Evolutionary conservation across 2,797 vertebrate genomes (phyloP), one percentile per base, ranked within the genome.

Genomic region (Chrysolophus pictus): DNA sequence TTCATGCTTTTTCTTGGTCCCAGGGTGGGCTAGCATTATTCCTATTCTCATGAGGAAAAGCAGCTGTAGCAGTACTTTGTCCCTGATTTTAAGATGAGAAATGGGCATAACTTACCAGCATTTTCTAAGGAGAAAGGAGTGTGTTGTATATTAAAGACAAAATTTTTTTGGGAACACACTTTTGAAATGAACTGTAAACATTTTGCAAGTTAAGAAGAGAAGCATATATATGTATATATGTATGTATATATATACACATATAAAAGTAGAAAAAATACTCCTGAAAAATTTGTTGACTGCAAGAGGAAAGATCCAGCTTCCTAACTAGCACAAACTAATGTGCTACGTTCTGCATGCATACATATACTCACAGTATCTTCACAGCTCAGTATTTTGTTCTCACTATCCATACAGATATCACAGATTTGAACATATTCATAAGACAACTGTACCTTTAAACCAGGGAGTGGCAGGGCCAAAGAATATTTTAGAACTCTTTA

Each of bases 1-100:
- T 95, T 93, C 49, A 87, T 80, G 65, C 2, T 87, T 71, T 83
- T 96, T 90, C 42, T 73, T 92, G 59, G 75, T 91, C 35, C 33
- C 64, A 84, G 35, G 22, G 13, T 82, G n/a, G 24, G 60, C 68
- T 74, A 93, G 6, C 49, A 65, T 86, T 71, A 91, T 95, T 86
- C 42, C 47, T 44, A 31, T 70, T 77, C 42, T 78, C 91, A 72
- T 53, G 84, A 86, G 16, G 26, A 58, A 12, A 10, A 35, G 10
- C 15, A 60, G 24, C 33, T 80, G 23, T 18, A 84, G 41, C 31
- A 73, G 75, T 86, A 31, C 18, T 11, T 55, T 93, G 80, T 92
- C 55, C 31, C 55, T 84, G n/a, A 47, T 83, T 88, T 95, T 81
- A 53, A 28, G 55, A 35, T 86, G 88, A 90, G 44, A 83, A 89